Base-by-base conservation (phyloP, 2,797 vertebrate species). In the Sebastes aleutianus region DNA sequence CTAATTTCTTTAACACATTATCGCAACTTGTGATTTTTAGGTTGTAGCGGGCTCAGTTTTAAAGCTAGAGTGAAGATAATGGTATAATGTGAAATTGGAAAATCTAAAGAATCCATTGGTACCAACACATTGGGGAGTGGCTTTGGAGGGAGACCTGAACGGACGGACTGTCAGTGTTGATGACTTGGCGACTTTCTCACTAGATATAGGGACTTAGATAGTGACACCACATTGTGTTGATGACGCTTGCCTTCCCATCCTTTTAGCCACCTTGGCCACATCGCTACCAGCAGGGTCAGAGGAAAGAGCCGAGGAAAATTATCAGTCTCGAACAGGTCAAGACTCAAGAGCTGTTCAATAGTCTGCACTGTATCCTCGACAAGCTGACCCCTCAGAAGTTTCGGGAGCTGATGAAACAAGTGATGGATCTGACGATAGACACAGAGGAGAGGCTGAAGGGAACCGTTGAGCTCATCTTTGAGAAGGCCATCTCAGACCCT, bases 301-400 rank as follows among this genome's bases (percentile, higher is more conserved):
- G 97, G 26, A 99, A 99, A 87, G 98, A 99, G 31, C 97, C 97
- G 1, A 97, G 97, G 1, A 99, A 99, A 93, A 99, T 99, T 84
- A 99, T 98, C 34, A 92, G 93, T 9, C 69, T 96, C 0, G 98
- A 99, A 53, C 89, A 91, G 8, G 80, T 20, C 29, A 97, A 97
- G 90, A 99, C 98, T 5, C 75, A 94, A 88, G 98, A 98, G 18
- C 90, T 99, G 63, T 97, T 99, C 91, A 97, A 97, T 73, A 96
- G 97, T 0, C 97, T 99, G 65, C 97, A 98, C 69, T 97, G 98
- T 78, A 96, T 99, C 92, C 95, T 99, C 82, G 99, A 99, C 95
- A 99, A 99, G 85, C 95, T 99, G 85, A 99, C 98, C 0, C 98
- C 98, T 8, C 98, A 99, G 95, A 99, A 98, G 97, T 99, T 99